Evolutionary conservation across 2,113 vertebrate genomes (phyloP), one percentile per base, ranked within the genome.

Genomic region (Heteronetta atricapilla): DNA sequence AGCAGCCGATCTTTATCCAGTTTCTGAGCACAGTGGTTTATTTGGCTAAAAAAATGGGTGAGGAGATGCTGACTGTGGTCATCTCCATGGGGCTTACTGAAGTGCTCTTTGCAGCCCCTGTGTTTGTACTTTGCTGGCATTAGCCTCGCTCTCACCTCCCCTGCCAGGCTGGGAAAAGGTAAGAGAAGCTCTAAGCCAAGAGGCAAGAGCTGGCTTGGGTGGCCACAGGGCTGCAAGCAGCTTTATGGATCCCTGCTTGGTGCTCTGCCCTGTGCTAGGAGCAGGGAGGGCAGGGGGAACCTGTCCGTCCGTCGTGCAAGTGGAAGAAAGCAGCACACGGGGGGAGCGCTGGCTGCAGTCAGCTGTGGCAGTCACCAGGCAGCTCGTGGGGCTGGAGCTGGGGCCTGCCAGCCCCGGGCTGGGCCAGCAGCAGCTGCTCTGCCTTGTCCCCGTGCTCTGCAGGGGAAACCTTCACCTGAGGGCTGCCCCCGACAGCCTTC

Each of bases 321-420:
- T 63, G 38, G 44, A 42, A 52, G 50, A 64, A 63, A 18, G 75
- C 20, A 66, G 63, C 48, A 52, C 0, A 1, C 42, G 53, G 19
- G 31, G 15, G 52, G 63, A 69, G 38, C 17, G 6, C 16, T 46
- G 50, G 3, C 10, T 52, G 33, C 63, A 7, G 0, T 48, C 5
- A 7, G 19, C 28, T n/a, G 28, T 29, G 13, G 52, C 17, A 12
- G 50, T 13, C 26, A 15, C 40, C 2, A 1, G 6, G 1, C 1
- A 11, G 14, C 7, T 33, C 38, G 11, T 8, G 11, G 59, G 62
- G 56, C 29, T 46, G 36, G 25, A 70, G 58, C 38, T 40, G 62
- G 8, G 22, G 34, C 33, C 40, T 56, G 2, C 52, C 38, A 31
- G 2, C 20, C 19, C 18, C 0, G 2, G 53, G 44, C 52, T 25